Base-by-base conservation (phyloP, 2,113 vertebrate genomes). In the Camelus dromedarius region DNA sequence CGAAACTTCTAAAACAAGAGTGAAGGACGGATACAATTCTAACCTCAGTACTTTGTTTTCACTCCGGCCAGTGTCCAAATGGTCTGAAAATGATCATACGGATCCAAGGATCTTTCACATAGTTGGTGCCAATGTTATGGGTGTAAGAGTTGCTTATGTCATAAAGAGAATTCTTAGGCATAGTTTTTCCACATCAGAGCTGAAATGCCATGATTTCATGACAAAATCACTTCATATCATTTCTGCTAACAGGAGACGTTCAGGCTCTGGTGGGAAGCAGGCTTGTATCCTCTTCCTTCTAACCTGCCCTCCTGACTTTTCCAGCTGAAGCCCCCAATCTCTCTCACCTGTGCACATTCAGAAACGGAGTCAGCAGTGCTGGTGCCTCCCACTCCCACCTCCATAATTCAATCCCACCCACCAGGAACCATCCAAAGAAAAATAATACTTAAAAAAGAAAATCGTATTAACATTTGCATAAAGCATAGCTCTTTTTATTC, bases 1-100 rank as follows among this genome's bases (percentile, higher is more conserved):
- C 54, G 18, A 56, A 83, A 83, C 70, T 62, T 28, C 80, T 62
- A 64, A 93, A 93, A n/a, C 32, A 48, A 93, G 32, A 89, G 62
- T 5, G 8, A 72, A 66, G 38, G 38, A 58, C 3, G 6, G 46
- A 50, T 72, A 38, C 46, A 32, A 4, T 32, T 62, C 56, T 72
- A 77, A 30, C 35, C 46, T 80, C 6, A 9, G n/a, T 24, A 38
- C 35, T 76, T 86, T 62, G 52, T 93, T 89, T 70, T 8, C 24
- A 13, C 32, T 64, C 42, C 20, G 7, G 32, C 38, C 69, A 46
- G 77, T 1, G 4, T 77, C 24, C 48, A 86, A 42, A 69, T 76
- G 75, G 62, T 48, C 76, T 58, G 66, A 85, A 92, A 73, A 64
- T 4, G 6, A n/a, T 79, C 10, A 0, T 50, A 79, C 42, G 1